Percentiles rank a stretch among this genome's conserved stretches.
phyloP scores from a whole-genome alignment of 1,140 invertebrate genomes.

The Phymorhynchus buccinoides region DNA sequence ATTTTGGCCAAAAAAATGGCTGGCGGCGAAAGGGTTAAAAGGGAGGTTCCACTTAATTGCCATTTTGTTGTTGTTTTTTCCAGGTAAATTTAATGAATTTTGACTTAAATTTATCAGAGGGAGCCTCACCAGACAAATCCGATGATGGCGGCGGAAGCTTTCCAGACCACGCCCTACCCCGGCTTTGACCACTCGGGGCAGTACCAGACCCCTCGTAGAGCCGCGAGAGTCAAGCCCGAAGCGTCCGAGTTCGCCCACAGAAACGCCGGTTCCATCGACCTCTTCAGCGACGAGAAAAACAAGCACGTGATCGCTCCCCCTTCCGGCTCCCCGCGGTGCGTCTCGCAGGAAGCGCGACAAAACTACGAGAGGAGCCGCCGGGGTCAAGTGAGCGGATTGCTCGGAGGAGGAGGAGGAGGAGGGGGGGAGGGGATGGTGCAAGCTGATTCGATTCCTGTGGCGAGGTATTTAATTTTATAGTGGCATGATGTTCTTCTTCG shows the following conservation, averaged over 20 bases:
- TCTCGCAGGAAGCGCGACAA: constrained; percentile 49
- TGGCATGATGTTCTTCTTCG: too few relatives aligned
- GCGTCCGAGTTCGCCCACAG: constrained; percentile 53
- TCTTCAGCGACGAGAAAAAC: constrained; percentile 50
- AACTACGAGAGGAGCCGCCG: constrained; percentile 57
- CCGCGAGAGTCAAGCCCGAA: constrained; percentile 59
- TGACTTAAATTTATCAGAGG: too few relatives aligned
- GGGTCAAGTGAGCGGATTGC: constrained; percentile 57
- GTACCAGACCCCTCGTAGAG: constrained; percentile 50
- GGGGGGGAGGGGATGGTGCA: constrained; percentile 53
- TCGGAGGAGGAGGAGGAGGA: constrained; percentile 57
- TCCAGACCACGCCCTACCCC: constrained; percentile 59
- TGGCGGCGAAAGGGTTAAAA: too few relatives aligned
- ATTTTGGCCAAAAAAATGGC: too few relatives aligned
- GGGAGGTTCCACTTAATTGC: too few relatives aligned
- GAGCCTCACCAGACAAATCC: too few relatives aligned
- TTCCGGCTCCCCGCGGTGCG: constrained; percentile 55
- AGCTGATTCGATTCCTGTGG: constrained; percentile 48
- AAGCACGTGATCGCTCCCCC: constrained; percentile 46
- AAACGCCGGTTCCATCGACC: constrained; percentile 59
- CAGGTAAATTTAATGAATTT: too few relatives aligned
- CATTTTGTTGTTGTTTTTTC: too few relatives aligned
- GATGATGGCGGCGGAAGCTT: constrained; percentile 57
- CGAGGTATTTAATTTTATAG: too few relatives aligned
- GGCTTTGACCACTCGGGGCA: constrained; percentile 59